Percentiles rank a stretch among this genome's conserved stretches.
These are phyloP conservation scores for Drosophila parvula DNA, from an alignment of 1,140 invertebrate species.

Conservation along the genomic window DNA sequence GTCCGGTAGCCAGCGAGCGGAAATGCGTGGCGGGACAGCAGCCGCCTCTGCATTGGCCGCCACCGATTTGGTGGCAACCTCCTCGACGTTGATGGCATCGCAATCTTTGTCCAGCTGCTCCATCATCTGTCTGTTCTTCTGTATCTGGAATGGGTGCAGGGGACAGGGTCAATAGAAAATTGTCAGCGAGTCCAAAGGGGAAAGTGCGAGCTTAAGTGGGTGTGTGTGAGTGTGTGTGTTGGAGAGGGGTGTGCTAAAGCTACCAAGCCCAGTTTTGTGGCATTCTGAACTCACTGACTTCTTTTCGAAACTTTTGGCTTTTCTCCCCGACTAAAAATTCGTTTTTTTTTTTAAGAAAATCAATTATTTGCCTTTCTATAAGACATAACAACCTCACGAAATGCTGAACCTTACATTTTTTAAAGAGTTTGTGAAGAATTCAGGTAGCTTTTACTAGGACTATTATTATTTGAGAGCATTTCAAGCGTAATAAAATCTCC, in stretches of 20 bases:
- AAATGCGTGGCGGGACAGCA: constrained; percentile 88
- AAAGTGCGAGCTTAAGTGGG: neutral
- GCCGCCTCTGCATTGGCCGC: constrained; percentile 88
- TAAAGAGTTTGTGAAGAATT: too few relatives aligned
- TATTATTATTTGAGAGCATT: neutral
- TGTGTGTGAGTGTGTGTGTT: neutral
- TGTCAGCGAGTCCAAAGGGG: constrained; percentile 32
- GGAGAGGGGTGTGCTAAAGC: neutral
- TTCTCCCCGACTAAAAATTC: neutral
- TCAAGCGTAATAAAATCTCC: too few relatives aligned
- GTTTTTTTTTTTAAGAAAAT: neutral
- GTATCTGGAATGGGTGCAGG: constrained; percentile 88
- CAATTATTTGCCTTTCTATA: too few relatives aligned
- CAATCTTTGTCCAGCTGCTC: constrained; percentile 90
- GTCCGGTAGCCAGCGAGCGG: constrained; percentile 96
- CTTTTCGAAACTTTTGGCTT: neutral
- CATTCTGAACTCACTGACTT: neutral
- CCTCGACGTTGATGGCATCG: constrained; percentile 39
- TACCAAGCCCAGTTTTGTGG: neutral
- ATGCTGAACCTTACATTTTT: neutral
- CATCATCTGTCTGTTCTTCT: constrained; percentile 97
- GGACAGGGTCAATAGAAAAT: constrained; percentile 58
- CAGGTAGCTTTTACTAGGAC: neutral
- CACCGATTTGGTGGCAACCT: constrained; percentile 23
- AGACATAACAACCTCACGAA: neutral